A percentile compares a stretch with the other conserved stretches of the same genome.
phyloP scores from a whole-genome alignment of 2,797 vertebrate genomes.

The Sphenopsis melanotis region DNA sequence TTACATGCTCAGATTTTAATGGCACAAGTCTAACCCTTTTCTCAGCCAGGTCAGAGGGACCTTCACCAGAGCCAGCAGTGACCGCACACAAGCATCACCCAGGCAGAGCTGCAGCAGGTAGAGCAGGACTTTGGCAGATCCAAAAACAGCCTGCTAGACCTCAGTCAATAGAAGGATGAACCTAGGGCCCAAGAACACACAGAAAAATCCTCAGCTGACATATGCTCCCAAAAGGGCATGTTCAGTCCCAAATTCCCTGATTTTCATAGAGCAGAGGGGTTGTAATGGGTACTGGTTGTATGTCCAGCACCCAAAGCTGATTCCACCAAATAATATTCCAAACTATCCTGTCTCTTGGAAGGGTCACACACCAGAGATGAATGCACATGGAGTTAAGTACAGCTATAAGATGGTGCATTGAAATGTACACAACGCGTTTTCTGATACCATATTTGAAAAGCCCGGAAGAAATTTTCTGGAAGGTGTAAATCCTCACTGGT shows the following conservation, averaged over 20 bases:
- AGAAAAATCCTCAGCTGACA: neutral
- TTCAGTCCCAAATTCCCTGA: neutral
- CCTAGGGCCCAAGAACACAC: neutral
- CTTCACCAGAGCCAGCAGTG: accelerated
- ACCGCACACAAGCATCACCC: accelerated
- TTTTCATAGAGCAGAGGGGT: neutral
- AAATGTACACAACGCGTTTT: neutral
- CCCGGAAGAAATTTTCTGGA: neutral
- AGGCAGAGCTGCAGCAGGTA: neutral
- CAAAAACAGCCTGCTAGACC: neutral
- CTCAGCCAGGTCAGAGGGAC: neutral
- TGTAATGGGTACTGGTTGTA: neutral
- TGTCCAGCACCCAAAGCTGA: neutral
- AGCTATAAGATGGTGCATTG: neutral
- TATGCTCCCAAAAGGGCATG: neutral
- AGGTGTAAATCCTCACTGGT: neutral
- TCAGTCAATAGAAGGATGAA: neutral
- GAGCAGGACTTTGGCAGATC: neutral
- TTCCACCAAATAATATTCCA: neutral
- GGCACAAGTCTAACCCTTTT: neutral
- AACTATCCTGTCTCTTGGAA: neutral
- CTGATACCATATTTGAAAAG: neutral
- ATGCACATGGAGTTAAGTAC: neutral
- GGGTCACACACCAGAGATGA: neutral
- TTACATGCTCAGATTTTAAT: neutral